A percentile compares a stretch with the other conserved stretches of the same genome.
Conservation (phyloP, 2,113 vertebrate species). For the Morone chrysops region DNA sequence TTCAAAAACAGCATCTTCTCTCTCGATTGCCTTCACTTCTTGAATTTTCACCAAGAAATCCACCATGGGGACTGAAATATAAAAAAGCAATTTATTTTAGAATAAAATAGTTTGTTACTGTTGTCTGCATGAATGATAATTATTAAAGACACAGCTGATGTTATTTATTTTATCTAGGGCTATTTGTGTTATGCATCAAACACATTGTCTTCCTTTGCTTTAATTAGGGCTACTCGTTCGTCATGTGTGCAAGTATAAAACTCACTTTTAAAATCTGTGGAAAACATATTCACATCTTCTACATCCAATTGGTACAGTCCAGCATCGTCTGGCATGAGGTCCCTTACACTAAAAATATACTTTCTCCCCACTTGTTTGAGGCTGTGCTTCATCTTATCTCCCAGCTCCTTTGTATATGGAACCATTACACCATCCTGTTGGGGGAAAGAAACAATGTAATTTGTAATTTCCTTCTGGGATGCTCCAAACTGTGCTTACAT, state of each 20-base stretch:
- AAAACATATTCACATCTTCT: conserved; percentile 86
- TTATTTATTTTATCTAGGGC: background rate
- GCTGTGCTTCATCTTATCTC: conserved; percentile 80
- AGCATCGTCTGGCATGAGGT: conserved; percentile 88
- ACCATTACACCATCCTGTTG: conserved; percentile 87
- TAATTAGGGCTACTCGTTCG: background rate
- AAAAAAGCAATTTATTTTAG: background rate
- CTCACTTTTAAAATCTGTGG: conserved; percentile 86
- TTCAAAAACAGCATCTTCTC: conserved; percentile 81
- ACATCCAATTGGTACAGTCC: conserved; percentile 90
- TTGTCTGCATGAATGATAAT: background rate
- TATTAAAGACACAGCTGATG: background rate
- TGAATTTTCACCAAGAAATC: conserved; percentile 83
- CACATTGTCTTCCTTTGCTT: background rate
- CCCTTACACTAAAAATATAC: conserved; percentile 85
- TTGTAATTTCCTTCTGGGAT: background rate
- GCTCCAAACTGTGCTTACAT: background rate
- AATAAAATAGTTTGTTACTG: background rate
- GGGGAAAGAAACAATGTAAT: background rate
- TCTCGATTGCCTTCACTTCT: conserved; percentile 80
- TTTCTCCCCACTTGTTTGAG: conserved; percentile 83
- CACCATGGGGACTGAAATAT: conserved; percentile 82
- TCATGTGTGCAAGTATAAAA: conserved; percentile 1
- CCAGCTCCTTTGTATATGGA: conserved; percentile 79
- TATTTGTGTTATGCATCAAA: background rate